These are phyloP conservation scores for Drosophila pseudoobscura DNA, from an alignment of 1,140 invertebrate genomes.

Conservation along the genomic window DNA sequence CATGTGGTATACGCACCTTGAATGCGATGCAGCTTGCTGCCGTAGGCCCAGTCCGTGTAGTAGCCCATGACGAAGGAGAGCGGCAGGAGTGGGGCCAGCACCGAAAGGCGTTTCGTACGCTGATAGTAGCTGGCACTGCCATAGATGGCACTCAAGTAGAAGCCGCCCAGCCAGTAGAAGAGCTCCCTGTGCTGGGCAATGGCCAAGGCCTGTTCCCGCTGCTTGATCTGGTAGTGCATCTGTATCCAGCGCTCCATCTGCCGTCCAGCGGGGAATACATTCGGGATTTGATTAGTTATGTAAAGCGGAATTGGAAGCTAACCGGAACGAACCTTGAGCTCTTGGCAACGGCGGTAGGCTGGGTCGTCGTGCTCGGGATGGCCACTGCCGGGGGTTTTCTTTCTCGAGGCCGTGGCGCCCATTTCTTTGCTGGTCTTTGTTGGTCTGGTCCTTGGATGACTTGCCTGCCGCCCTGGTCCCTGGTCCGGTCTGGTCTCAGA, in stretches of 20 bases:
- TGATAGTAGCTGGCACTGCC: constrained; percentile 84
- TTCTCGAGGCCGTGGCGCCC: constrained; percentile 62
- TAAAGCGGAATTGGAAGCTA: not conserved
- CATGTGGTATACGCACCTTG: constrained; percentile 85
- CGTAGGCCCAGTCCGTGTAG: constrained; percentile 90
- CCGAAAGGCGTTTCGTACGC: constrained; percentile 85
- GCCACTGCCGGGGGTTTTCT: constrained; percentile 40
- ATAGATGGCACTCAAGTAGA: constrained; percentile 85
- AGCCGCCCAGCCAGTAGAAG: constrained; percentile 89
- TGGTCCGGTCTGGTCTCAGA: not conserved
- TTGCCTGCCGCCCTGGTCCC: no score
- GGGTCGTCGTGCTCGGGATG: constrained; percentile 73
- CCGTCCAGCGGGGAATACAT: no score
- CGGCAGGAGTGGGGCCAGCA: constrained; percentile 87
- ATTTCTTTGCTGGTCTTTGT: constrained; percentile 31
- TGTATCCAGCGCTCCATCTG: constrained; percentile 90
- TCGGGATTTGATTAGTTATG: constrained; percentile 3
- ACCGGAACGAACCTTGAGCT: constrained; percentile 59
- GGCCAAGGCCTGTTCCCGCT: constrained; percentile 88
- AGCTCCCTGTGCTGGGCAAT: constrained; percentile 89
- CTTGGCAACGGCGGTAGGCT: constrained; percentile 73
- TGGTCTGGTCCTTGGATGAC: not conserved
- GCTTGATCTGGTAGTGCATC: constrained; percentile 91
- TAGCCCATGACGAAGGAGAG: constrained; percentile 89
- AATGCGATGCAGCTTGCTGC: constrained; percentile 90